phyloP scores from a whole-genome alignment of 1,140 invertebrate genomes.

The Marisa cornuarietis region DNA sequence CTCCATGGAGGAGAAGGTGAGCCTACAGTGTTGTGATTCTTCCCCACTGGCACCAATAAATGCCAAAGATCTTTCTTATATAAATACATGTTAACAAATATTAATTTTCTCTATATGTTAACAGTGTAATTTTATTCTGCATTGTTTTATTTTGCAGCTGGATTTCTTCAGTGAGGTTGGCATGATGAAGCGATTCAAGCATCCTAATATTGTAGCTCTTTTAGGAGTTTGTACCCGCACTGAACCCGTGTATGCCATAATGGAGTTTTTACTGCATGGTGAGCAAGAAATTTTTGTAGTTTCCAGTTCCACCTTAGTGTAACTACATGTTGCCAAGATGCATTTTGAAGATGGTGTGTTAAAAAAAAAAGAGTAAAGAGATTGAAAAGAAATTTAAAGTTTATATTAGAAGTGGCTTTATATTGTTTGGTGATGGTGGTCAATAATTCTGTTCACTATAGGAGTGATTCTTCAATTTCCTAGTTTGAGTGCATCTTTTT shows the following conservation, averaged over 20 bases:
- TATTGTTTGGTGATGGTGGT: too few species aligned
- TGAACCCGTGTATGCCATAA: constrained; percentile 62
- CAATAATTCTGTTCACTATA: too few species aligned
- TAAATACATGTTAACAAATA: too few species aligned
- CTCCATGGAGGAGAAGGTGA: constrained; percentile 81
- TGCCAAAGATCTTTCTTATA: not conserved
- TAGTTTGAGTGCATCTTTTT: not conserved
- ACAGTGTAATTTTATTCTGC: not conserved
- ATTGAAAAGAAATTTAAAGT: too few species aligned
- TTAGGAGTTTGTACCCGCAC: constrained; percentile 64
- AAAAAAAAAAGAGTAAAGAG: too few species aligned
- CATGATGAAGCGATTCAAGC: constrained; percentile 90
- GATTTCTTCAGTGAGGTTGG: constrained; percentile 93
- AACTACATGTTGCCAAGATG: too few species aligned
- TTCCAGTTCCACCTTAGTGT: not conserved
- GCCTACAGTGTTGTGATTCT: not conserved
- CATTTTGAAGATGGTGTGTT: too few species aligned
- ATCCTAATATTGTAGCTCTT: constrained; percentile 71
- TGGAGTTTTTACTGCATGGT: constrained; percentile 67
- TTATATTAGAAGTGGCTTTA: too few species aligned
- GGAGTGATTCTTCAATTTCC: too few species aligned
- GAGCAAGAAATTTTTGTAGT: constrained; percentile 12
- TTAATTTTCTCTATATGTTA: not conserved
- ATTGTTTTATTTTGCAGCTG: constrained; percentile 64
- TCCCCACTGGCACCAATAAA: not conserved